These are phyloP conservation scores for Rhyacophila brunnea DNA, from an alignment of 1,140 invertebrate species.

Conservation along the genomic window DNA sequence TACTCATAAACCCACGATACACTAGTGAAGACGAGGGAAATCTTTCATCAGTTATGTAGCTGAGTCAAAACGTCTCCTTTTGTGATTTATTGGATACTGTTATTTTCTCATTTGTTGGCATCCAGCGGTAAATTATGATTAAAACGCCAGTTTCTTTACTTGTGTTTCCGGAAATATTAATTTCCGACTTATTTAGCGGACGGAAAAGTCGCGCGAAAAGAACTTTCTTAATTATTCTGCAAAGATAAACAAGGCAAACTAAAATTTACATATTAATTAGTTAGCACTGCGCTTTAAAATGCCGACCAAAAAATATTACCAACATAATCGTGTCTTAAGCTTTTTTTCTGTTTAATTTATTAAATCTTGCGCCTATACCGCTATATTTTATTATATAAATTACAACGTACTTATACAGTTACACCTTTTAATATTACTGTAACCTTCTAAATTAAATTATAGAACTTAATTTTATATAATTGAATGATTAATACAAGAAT, in stretches of 20 bases:
- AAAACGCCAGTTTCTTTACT: not conserved
- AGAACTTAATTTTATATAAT: too few species aligned
- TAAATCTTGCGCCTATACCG: too few species aligned
- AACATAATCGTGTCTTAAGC: too few species aligned
- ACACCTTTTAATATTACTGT: too few species aligned
- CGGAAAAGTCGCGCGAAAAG: not conserved
- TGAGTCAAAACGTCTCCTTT: not conserved
- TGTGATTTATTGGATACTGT: not conserved
- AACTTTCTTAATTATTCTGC: not conserved
- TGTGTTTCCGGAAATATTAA: not conserved
- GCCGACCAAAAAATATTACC: too few species aligned
- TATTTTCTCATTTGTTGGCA: not conserved
- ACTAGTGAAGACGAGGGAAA: not conserved
- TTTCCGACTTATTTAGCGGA: not conserved
- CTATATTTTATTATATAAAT: too few species aligned
- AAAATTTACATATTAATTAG: conserved; percentile 3
- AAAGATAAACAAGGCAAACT: not conserved
- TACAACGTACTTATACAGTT: too few species aligned
- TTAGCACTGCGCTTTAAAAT: not conserved
- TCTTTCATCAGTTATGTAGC: not conserved
- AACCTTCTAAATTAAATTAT: too few species aligned
- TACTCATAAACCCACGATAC: not conserved
- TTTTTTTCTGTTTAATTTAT: too few species aligned
- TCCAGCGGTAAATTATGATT: conserved; percentile 2
- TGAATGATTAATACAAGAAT: too few species aligned